Base-by-base conservation (phyloP, 2,797 vertebrate genomes). In the Tachyglossus aculeatus region DNA sequence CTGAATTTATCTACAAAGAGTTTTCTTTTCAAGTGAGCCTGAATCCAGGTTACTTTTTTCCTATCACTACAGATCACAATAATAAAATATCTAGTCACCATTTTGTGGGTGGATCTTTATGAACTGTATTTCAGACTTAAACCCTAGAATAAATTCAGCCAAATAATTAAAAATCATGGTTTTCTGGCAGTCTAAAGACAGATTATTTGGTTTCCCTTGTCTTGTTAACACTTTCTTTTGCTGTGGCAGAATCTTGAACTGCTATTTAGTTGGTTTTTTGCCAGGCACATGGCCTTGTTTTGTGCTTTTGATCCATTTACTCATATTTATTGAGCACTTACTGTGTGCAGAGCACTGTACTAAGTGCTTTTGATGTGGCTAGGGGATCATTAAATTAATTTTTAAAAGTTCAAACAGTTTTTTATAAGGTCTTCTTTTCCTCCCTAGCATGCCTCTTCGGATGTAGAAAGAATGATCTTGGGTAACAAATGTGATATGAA, bases 401-500 rank as follows among this genome's bases (percentile, higher is more conserved):
- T 38, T 73, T 57, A 51, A 10, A 48, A 60, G 13, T 7, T 11
- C 12, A 68, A 15, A 21, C 5, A 41, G 51, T 51, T 56, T 27
- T 67, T 71, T 69, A 38, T 76, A 31, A 57, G 33, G 10, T 44
- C 25, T 7, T 14, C 9, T 83, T 72, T 70, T 62, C 37, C 56
- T 54, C 63, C 75, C 50, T 87, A 99, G 98, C 98, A 99, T 65
- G 98, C 98, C 33, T 98, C 97, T 9, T 97, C 97, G 43, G 98
- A 99, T 60, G 98, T 99, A 36, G 98, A 99, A 92, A 95, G 96
- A 85, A 98, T 99, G 96, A 94, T 99, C 87, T 88, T 99, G 70
- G 98, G 98, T 21, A 99, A 99, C 91, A 99, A 99, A 88, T 99
- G 96, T 74, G 98, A 99, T 87, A 99, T 99, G 97, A 96, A 96